phyloP scores from a whole-genome alignment of 2,113 vertebrate species.

The Dicerorhinus sumatrensis region DNA sequence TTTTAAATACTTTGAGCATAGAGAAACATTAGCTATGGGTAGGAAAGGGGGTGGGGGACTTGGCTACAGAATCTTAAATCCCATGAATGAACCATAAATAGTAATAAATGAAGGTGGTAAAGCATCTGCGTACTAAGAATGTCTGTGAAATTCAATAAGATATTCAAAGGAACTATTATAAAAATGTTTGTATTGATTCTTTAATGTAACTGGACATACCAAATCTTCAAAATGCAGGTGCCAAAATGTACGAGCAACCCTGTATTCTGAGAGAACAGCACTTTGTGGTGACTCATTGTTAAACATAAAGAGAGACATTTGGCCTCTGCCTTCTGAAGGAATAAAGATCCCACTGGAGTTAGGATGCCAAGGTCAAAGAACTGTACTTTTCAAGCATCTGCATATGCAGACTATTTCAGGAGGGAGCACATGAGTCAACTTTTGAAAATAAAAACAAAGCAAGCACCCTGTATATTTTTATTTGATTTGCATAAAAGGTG shows the following conservation, averaged over 20 bases:
- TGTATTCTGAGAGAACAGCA: constrained; percentile 78
- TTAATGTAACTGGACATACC: background rate
- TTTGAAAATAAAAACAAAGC: constrained; percentile 45
- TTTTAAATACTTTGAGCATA: background rate
- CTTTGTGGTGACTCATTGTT: constrained; percentile 73
- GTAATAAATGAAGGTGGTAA: background rate
- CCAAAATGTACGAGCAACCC: constrained; percentile 76
- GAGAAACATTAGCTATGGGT: background rate
- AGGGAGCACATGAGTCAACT: background rate
- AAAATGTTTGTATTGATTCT: background rate
- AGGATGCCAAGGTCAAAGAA: background rate
- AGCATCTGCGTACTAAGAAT: background rate
- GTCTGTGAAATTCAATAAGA: background rate
- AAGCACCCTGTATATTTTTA: background rate
- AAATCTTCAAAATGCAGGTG: constrained; percentile 21
- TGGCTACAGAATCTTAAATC: constrained; percentile 4
- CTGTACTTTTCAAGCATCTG: background rate
- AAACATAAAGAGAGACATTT: background rate
- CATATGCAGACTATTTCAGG: background rate
- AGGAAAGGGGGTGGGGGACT: background rate
- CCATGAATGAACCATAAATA: background rate
- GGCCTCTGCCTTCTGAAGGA: background rate
- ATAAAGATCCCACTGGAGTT: background rate
- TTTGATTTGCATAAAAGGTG: constrained; percentile 44
- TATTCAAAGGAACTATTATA: background rate